Conservation (phyloP, 2,113 vertebrate genomes). For the Nasalis larvatus region DNA sequence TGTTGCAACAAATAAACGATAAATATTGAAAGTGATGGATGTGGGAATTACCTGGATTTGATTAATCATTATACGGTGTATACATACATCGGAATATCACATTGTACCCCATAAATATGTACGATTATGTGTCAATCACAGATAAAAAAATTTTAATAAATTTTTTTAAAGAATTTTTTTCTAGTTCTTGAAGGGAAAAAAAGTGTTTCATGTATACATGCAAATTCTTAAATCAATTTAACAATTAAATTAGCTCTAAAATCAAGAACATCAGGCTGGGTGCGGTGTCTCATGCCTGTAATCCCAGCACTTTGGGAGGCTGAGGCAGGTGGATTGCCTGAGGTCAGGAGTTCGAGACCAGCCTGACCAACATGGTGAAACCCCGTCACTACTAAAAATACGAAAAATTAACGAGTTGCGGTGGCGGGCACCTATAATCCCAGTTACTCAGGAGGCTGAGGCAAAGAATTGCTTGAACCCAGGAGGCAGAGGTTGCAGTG, state of each 20-base stretch:
- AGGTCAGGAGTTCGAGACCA: too few relatives aligned
- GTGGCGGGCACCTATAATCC: too few relatives aligned
- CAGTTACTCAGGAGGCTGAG: too few relatives aligned
- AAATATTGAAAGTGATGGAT: neutral
- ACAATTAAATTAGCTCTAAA: conserved; percentile 26
- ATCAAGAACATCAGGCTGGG: neutral
- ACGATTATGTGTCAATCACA: neutral
- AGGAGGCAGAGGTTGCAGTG: too few relatives aligned
- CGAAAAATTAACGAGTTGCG: too few relatives aligned
- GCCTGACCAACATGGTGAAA: too few relatives aligned
- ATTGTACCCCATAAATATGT: neutral
- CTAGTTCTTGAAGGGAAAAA: neutral
- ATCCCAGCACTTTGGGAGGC: neutral
- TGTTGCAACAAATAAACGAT: neutral
- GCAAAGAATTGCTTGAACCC: too few relatives aligned
- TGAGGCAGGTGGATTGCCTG: too few relatives aligned
- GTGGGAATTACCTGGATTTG: neutral
- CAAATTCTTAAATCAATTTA: conserved; percentile 41
- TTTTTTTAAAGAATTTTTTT: neutral
- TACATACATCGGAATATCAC: neutral
- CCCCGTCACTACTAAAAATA: too few relatives aligned
- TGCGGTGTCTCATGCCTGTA: neutral
- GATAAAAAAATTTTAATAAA: neutral
- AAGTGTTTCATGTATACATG: conserved; percentile 26
- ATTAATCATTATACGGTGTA: neutral